phyloP scores from a whole-genome alignment of 1,140 invertebrate genomes.

The Drosophila paulistorum region DNA sequence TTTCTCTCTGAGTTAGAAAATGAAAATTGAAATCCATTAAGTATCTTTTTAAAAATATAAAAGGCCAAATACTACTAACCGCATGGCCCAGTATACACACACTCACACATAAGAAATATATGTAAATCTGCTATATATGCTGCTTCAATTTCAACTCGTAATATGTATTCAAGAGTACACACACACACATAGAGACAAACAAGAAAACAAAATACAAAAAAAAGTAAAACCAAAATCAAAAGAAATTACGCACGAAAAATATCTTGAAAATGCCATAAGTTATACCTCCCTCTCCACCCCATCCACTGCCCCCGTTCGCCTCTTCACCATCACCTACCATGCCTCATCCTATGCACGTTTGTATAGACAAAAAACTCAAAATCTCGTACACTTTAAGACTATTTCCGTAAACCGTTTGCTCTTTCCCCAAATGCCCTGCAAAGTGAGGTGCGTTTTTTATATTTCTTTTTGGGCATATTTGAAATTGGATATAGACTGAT shows the following conservation, averaged over 20 bases:
- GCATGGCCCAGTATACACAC: constrained; percentile 72
- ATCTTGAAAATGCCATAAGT: constrained; percentile 80
- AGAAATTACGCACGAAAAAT: constrained; percentile 80
- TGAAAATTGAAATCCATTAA: constrained; percentile 74
- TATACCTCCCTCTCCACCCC: constrained; percentile 18
- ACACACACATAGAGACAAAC: constrained; percentile 24
- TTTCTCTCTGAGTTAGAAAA: constrained; percentile 6
- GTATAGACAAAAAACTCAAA: constrained; percentile 35
- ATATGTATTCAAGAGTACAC: constrained; percentile 74
- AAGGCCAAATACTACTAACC: constrained; percentile 71
- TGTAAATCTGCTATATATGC: constrained; percentile 18
- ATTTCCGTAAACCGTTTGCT: constrained; percentile 65
- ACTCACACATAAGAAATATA: constrained; percentile 8
- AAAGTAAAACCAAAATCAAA: constrained; percentile 50
- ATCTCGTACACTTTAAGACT: constrained; percentile 40
- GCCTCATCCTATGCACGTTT: constrained; percentile 12
- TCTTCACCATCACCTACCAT: constrained; percentile 16
- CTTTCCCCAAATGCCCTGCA: constrained; percentile 63
- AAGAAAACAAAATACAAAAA: constrained; percentile 30
- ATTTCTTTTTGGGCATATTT: constrained; percentile 62
- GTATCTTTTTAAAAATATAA: constrained; percentile 75
- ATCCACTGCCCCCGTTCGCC: constrained; percentile 16
- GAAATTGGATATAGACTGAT: neutral
- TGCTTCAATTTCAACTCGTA: constrained; percentile 57
- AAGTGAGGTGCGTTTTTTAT: neutral